Evolutionary conservation across 1,140 invertebrate species (phyloP), one percentile per base, ranked within the genome.

Genomic region (Temnothorax curvispinosus): DNA sequence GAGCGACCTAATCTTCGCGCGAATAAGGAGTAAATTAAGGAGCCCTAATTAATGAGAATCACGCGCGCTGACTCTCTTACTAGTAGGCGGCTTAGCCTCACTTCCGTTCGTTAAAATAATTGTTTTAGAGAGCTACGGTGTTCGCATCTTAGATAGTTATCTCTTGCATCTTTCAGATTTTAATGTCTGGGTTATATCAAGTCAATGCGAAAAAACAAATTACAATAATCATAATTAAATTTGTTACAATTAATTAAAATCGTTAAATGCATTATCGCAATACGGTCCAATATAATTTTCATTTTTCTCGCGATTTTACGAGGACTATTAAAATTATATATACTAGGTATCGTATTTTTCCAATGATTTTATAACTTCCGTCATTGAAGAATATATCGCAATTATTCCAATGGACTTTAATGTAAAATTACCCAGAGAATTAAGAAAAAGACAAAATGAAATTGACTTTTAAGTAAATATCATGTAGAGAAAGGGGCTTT

Each of bases 31-130:
- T 56, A 56, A 21, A 81, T 81, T 81, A 81, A 69, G 15, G 62
- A 80, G 47, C 41, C 7, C 35, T 71, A 71, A 71, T 81, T 81
- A 65, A 78, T 35, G 60, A n/a, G 18, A 65, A 78, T 35, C 41
- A 65, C 76, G 27, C 64, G 21, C 38, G 35, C 38, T 81, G 56
- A 41, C 50, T 71, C 2, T 58, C 78, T 54, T 71, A 81, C 21
- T 21, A 21, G 27, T 60, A 52, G 35, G 8, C 35, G n/a, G 41
- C 5, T 80, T 21, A 50, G 71, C 71, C 78, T 81, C 50, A 71
- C 78, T 81, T 71, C 78, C 64, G 78, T 54, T 81, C 64, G 38
- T 71, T 81, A 44, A 9, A 71, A 56, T 81, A 71, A 81, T 81
- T 71, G 35, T 81, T 81, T 71, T 38, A 44, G 78, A 71, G 52